These are phyloP conservation scores for Xenotilapia longispinis DNA, from an alignment of 2,113 vertebrate species.

Conservation along the genomic window DNA sequence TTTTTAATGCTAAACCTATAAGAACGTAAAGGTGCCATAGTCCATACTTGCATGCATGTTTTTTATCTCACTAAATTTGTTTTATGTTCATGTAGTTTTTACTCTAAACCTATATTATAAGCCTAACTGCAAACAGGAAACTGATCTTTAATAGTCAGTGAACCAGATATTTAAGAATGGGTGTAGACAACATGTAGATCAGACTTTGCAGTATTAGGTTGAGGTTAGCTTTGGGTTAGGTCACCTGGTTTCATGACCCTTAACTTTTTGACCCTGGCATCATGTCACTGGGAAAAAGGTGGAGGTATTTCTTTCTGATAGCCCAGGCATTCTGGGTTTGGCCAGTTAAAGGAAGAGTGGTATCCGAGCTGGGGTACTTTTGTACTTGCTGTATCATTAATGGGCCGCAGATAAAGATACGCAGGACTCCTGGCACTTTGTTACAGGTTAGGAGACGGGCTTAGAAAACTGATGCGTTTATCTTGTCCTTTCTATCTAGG, in stretches of 20 bases:
- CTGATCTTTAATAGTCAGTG: neutral
- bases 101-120: neutral
- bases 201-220: neutral
- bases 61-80: neutral
- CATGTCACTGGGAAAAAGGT: neutral
- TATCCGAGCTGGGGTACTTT: conserved; percentile 57
- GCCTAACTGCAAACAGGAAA: neutral
- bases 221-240: conserved; percentile 28
- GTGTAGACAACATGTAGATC: neutral
- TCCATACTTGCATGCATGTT: neutral
- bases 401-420: conserved; percentile 57
- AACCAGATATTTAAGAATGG: neutral
- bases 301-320: conserved; percentile 46
- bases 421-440: conserved; percentile 51
- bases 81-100: neutral
- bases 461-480: conserved; percentile 63
- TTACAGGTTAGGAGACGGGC: conserved; percentile 34
- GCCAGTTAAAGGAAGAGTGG: conserved; percentile 59
- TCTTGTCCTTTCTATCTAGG: conserved; percentile 54
- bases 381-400: conserved; percentile 73
- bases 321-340: conserved; percentile 30
- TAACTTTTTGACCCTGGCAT: conserved; percentile 52
- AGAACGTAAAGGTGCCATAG: neutral
- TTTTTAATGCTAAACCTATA: neutral
- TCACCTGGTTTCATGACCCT: conserved; percentile 37